These are phyloP conservation scores for Parnassius glacialis DNA, from an alignment of 2,888 invertebrate genomes.

Conservation along the genomic window DNA sequence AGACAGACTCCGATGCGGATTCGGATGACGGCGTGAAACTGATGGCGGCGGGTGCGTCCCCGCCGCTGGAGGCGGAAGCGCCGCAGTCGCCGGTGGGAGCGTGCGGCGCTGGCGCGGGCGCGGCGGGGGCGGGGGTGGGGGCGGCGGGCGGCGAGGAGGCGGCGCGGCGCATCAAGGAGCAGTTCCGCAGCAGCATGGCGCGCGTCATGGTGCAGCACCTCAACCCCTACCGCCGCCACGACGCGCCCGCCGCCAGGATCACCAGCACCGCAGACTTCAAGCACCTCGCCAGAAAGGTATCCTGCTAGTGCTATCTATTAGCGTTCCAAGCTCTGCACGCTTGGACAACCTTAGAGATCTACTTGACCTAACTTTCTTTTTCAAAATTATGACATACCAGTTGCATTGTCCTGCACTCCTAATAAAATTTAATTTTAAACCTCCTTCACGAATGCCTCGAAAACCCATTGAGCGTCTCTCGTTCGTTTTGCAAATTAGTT, in stretches of 20 bases:
- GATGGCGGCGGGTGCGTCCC: conserved; percentile 26
- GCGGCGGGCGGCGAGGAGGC: conserved; percentile 59
- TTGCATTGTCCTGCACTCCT: no score
- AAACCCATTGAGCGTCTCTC: no score
- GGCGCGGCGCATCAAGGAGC: conserved; percentile 90
- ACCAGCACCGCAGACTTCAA: conserved; percentile 95
- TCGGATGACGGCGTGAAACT: conserved; percentile 51
- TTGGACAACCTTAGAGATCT: no score
- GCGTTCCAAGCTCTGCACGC: no score
- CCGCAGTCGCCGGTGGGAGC: conserved; percentile 28
- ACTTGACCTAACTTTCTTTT: no score
- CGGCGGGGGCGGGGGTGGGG: background rate
- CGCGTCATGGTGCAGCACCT: conserved; percentile 92
- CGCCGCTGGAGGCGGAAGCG: conserved; percentile 31
- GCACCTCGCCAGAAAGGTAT: conserved; percentile 94
- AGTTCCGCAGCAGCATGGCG: conserved; percentile 89
- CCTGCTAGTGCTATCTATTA: no score
- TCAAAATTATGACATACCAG: no score
- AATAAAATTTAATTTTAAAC: no score
- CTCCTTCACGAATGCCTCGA: no score
- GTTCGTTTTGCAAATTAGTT: no score
- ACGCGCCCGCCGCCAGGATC: conserved; percentile 92
- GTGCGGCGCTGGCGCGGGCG: no score
- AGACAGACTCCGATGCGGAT: conserved; percentile 50
- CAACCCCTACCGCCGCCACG: conserved; percentile 92